Evolutionary conservation across 2,888 invertebrate species (phyloP).

Genomic region (Drosophila bunnanda): DNA sequence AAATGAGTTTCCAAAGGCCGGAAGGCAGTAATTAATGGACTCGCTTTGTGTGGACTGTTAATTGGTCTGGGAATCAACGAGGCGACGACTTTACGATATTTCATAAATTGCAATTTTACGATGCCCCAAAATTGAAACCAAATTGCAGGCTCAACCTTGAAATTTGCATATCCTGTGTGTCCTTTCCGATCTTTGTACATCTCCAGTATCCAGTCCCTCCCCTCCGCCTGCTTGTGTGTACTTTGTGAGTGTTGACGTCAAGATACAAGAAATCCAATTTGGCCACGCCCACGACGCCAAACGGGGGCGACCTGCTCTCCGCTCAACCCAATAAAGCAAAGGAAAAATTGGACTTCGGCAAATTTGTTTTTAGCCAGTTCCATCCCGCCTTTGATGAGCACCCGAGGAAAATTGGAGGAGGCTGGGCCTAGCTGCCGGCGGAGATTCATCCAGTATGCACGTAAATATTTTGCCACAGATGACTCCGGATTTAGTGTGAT

Average conservation of each 20-base stretch:
- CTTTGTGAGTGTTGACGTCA: slow-evolving; percentile 63
- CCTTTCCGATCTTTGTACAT: slow-evolving; percentile 52
- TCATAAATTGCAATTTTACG: slow-evolving; percentile 45
- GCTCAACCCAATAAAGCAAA: slow-evolving; percentile 25
- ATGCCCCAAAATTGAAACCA: slow-evolving; percentile 29
- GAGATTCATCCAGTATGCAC: slow-evolving; percentile 25
- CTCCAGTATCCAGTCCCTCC: not conserved
- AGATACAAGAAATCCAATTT: slow-evolving; percentile 76
- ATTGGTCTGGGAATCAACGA: slow-evolving; percentile 57
- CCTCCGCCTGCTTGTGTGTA: slow-evolving; percentile 43
- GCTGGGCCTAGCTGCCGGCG: slow-evolving; percentile 19
- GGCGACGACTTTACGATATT: slow-evolving; percentile 38
- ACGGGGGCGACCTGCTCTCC: not conserved
- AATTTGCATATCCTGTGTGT: slow-evolving; percentile 55
- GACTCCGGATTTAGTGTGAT: slow-evolving; percentile 13
- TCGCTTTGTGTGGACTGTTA: slow-evolving; percentile 60
- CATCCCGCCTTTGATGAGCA: slow-evolving; percentile 25
- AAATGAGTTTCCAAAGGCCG: slow-evolving; percentile 79
- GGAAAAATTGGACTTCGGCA: slow-evolving; percentile 30
- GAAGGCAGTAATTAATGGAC: slow-evolving; percentile 74
- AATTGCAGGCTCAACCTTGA: slow-evolving; percentile 50
- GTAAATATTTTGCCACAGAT: slow-evolving; percentile 33
- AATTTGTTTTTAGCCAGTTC: slow-evolving; percentile 31
- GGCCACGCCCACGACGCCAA: slow-evolving; percentile 17
- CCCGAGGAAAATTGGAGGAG: slow-evolving; percentile 25